phyloP scores from a whole-genome alignment of 2,113 vertebrate genomes.

The Salvelinus namaycush region DNA sequence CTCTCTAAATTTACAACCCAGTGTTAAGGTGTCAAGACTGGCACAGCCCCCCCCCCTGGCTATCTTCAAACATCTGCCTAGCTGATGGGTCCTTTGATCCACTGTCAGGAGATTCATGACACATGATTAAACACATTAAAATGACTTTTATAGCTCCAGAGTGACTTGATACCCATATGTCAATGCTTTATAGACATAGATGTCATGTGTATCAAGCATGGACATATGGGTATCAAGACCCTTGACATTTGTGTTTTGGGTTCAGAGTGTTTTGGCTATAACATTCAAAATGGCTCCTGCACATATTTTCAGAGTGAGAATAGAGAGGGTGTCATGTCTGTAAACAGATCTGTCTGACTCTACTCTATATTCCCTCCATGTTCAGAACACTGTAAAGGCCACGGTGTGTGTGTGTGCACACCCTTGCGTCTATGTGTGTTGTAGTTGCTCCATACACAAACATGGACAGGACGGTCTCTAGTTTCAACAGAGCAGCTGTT shows the following conservation, averaged over 20 bases:
- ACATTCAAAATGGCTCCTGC: background rate
- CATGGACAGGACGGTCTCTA: constrained; percentile 46
- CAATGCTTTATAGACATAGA: too few relatives aligned
- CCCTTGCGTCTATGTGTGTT: too few relatives aligned
- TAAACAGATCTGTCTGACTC: background rate
- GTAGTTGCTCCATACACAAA: too few relatives aligned
- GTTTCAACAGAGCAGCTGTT: constrained; percentile 75
- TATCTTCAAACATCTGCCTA: too few relatives aligned
- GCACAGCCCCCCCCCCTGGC: too few relatives aligned
- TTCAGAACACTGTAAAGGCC: constrained; percentile 54
- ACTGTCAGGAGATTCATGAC: too few relatives aligned
- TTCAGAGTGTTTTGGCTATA: too few relatives aligned
- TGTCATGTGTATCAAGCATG: background rate
- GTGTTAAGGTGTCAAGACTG: too few relatives aligned
- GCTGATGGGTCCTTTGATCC: too few relatives aligned
- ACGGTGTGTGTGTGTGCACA: constrained; percentile 33
- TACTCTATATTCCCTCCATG: constrained; percentile 11
- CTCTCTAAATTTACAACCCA: too few relatives aligned
- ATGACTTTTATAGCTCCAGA: background rate
- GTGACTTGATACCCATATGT: background rate
- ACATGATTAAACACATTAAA: background rate
- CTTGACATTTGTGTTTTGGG: too few relatives aligned
- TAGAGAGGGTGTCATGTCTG: background rate
- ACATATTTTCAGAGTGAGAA: constrained; percentile 2
- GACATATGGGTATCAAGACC: background rate